Evolutionary conservation across 2,113 vertebrate species (phyloP), one percentile per base, ranked within the genome.

Genomic region (Regulus satrapa): DNA sequence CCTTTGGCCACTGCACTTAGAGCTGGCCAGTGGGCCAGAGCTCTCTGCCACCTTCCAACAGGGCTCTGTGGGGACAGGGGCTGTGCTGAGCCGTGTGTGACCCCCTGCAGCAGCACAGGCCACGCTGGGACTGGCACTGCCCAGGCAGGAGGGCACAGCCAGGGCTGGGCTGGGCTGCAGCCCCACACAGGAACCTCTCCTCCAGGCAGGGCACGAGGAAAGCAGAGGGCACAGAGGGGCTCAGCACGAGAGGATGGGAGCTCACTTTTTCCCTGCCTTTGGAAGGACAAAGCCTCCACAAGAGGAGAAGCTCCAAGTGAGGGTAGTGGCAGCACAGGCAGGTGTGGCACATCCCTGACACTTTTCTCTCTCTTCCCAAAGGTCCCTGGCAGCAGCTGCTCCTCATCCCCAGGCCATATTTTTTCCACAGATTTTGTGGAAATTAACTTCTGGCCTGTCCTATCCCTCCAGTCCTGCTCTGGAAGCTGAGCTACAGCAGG

Each of bases 171-270:
- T 8, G 40, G 13, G 43, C 52, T 34, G 5, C 36, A 7, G 40
- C 9, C 13, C n/a, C 40, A 9, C 0, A 0, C 3, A 7, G 40
- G 45, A n/a, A 9, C n/a, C 48, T 63, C 26, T 38, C 25, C 23
- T 63, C 45, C 26, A 17, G 11, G 15, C 2, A 71, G 49, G 48
- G 43, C 63, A 16, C 2, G 9, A n/a, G 79, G 28, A 21, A 41
- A 34, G 49, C 34, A 32, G 36, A 49, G 25, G 4, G 12, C 9
- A 48, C 10, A 48, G 72, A 88, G 18, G 11, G 19, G 17, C 5
- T 16, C 1, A 40, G 40, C 17, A 15, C 7, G 18, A 19, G 8
- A 19, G 5, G 34, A 29, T 3, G 28, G 34, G 20, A 66, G 41
- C 32, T 82, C 46, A 14, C 14, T 17, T 8, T 4, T 48, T 49